Evolutionary conservation across 2,113 vertebrate genomes (phyloP), one percentile per base, ranked within the genome.

Genomic region (Lagenorhynchus albirostris): DNA sequence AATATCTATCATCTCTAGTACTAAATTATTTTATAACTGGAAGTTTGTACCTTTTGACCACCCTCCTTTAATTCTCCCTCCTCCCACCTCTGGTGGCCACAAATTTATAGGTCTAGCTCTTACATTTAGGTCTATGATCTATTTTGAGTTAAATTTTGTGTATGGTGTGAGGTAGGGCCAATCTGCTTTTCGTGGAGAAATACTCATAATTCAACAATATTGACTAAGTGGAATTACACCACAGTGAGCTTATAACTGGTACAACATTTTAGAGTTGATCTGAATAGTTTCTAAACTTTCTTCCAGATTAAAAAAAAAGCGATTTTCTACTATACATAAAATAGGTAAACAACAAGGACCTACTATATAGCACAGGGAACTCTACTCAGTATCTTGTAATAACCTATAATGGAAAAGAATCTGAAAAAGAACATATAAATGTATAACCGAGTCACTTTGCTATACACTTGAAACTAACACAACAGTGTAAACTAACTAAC

Each of bases 271-370:
- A 82, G 47, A 83, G 58, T 60, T 93, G 82, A 50, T 62, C 23
- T 86, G 44, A 89, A 92, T 60, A 77, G 25, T 81, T 94, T 80
- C 77, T 93, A 81, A 94, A 91, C 50, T 93, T 60, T 20, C 53
- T 71, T 86, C 10, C 44, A 23, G 13, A 90, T 88, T 15, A 74
- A 96, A 96, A 97, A 67, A 33, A 67, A 70, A 50, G 74, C 33
- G 29, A 33, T 50, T 50, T 50, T 77, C 29, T 50, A 33, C 44
- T 77, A 21, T 77, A 53, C 33, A n/a, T n/a, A 77, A 77, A 77
- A 53, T n/a, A 53, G 31, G 18, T 77, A 53, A 53, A n/a, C 29
- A 50, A 50, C 31, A 77, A 77, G 74, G 47, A 53, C 74, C 47
- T 53, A 53, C 29, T 53, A 18, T 77, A 2, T 53, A 77, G 47